Evolutionary conservation across 2,797 vertebrate genomes (phyloP).

Genomic region (Vireo griseus): DNA sequence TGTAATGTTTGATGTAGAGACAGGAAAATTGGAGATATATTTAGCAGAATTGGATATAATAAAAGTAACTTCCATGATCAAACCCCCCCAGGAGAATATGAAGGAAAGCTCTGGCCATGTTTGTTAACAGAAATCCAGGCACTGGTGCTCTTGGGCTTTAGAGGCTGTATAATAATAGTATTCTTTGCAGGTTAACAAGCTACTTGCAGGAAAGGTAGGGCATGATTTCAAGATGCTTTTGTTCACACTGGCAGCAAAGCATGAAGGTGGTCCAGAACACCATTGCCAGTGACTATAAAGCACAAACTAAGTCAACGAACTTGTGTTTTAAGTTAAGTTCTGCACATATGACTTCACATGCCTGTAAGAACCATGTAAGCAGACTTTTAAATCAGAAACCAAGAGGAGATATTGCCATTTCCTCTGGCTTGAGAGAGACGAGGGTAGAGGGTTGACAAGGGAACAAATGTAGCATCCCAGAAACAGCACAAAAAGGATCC

Average conservation of each 20-base stretch:
- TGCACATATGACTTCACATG: fast-evolving
- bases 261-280: background rate
- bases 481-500: background rate
- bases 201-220: background rate
- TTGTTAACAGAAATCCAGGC: background rate
- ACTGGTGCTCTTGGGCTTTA: background rate
- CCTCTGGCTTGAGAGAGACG: background rate
- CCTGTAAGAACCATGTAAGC: background rate
- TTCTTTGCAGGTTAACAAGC: background rate
- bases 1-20: background rate
- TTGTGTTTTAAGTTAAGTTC: background rate
- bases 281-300: background rate
- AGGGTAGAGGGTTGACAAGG: background rate
- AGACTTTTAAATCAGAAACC: background rate
- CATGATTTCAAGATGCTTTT: background rate
- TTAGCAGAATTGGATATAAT: background rate
- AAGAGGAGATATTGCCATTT: background rate
- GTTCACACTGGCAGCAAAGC: background rate
- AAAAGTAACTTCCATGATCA: background rate
- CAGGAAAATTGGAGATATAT: conserved; percentile 28
- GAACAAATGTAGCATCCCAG: background rate
- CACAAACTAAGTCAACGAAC: background rate
- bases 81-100: background rate
- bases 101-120: background rate
- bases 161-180: background rate